Evolutionary conservation across 2,797 vertebrate genomes (phyloP).

Genomic region (Pseudocheirus occidentalis): DNA sequence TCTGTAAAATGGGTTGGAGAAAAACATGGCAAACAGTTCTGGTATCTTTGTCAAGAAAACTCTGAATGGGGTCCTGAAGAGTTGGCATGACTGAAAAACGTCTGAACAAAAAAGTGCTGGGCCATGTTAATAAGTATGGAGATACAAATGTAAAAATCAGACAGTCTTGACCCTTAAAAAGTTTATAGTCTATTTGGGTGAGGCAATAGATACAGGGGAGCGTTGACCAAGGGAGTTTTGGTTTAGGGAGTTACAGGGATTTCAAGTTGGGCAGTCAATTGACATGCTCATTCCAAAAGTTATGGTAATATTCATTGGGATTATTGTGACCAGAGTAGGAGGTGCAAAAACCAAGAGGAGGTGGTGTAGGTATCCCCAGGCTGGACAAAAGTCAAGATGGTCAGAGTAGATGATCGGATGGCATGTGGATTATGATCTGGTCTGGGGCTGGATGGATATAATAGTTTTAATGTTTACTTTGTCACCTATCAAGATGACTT

Average conservation of each 20-base stretch:
- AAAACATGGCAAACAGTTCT: neutral
- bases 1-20: neutral
- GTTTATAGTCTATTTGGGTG: neutral
- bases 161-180: neutral
- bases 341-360: neutral
- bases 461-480: neutral
- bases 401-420: neutral
- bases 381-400: neutral
- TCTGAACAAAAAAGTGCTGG: neutral
- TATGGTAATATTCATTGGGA: neutral
- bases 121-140: neutral
- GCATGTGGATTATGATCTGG: neutral
- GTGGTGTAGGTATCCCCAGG: too few relatives aligned
- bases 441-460: neutral
- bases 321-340: neutral
- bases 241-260: neutral
- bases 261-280: neutral
- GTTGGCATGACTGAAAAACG: neutral
- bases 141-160: neutral
- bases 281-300: neutral
- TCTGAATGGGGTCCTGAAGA: neutral
- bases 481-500: neutral
- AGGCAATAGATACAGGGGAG: neutral
- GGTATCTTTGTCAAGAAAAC: neutral
- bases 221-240: neutral